phyloP scores from a whole-genome alignment of 2,113 vertebrate genomes.

The Garra rufa region DNA sequence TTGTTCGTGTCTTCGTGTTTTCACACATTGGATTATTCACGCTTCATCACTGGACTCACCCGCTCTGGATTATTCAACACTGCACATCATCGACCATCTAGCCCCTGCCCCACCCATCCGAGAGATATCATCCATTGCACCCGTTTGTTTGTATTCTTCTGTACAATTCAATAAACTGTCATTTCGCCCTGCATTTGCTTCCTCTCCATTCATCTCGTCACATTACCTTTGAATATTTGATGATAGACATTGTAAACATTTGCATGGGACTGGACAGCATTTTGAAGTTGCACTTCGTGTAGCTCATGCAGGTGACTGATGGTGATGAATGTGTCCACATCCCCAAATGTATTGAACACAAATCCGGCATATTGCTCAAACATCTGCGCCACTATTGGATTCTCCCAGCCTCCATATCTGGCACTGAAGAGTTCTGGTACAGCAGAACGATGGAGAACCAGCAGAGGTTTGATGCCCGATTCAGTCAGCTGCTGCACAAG shows the following conservation, averaged over 20 bases:
- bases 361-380: slow-evolving; percentile 84
- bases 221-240: slow-evolving; percentile 68
- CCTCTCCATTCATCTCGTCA: too few species aligned
- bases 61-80: too few species aligned
- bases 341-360: slow-evolving; percentile 79
- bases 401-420: slow-evolving; percentile 56
- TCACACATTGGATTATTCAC: too few species aligned
- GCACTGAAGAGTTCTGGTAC: slow-evolving; percentile 59
- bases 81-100: too few species aligned
- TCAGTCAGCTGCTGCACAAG: slow-evolving; percentile 74
- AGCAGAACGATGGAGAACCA: slow-evolving; percentile 74
- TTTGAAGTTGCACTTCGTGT: slow-evolving; percentile 59
- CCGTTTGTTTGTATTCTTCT: too few species aligned
- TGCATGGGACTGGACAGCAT: slow-evolving; percentile 73
- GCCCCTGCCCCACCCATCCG: too few species aligned
- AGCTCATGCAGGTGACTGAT: slow-evolving; percentile 76
- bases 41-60: too few species aligned
- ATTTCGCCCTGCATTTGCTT: too few species aligned
- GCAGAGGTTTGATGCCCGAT: slow-evolving; percentile 73
- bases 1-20: too few species aligned
- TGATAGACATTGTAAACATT: slow-evolving; percentile 74
- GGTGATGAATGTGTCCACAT: slow-evolving; percentile 81
- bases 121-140: too few species aligned
- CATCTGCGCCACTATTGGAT: slow-evolving; percentile 49
- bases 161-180: too few species aligned